Evolutionary conservation across 2,797 vertebrate species (phyloP).

Genomic region (Crenichthys baileyi): DNA sequence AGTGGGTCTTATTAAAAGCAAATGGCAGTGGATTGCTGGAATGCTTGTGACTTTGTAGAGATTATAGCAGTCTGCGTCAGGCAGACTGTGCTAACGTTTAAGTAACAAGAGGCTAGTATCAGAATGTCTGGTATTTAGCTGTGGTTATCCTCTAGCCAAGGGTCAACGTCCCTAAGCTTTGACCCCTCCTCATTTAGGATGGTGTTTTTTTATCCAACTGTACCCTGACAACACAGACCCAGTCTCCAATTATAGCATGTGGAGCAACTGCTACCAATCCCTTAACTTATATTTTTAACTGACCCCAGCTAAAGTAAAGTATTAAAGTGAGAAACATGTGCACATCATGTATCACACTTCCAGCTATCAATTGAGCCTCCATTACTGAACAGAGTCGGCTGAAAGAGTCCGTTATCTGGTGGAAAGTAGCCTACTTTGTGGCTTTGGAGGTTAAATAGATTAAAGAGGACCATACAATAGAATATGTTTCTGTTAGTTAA

Average conservation of each 20-base stretch:
- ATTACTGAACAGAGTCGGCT: not conserved
- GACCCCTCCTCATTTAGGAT: conserved; percentile 30
- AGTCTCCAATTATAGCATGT: conserved; percentile 46
- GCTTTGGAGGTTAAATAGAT: not conserved
- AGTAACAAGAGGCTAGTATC: conserved; percentile 48
- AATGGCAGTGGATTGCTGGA: not conserved
- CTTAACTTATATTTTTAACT: conserved; percentile 41
- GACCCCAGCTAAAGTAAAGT: conserved; percentile 24
- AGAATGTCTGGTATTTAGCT: conserved; percentile 73
- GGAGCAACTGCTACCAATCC: conserved; percentile 43
- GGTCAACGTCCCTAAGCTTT: conserved; percentile 53
- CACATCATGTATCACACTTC: conserved; percentile 9
- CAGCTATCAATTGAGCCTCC: not conserved
- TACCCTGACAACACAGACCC: conserved; percentile 55
- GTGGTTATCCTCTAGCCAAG: conserved; percentile 51
- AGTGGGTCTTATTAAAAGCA: not conserved
- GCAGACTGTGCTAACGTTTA: conserved; percentile 32
- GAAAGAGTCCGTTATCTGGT: not conserved
- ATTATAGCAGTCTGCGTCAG: conserved; percentile 31
- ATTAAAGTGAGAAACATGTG: conserved; percentile 1
- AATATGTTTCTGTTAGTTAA: not conserved
- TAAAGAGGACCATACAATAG: not conserved
- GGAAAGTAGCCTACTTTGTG: not conserved
- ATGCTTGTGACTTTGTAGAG: conserved; percentile 15
- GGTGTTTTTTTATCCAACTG: conserved; percentile 59